phyloP scores from a whole-genome alignment of 2,113 vertebrate genomes.

The Gobiocypris rarus region DNA sequence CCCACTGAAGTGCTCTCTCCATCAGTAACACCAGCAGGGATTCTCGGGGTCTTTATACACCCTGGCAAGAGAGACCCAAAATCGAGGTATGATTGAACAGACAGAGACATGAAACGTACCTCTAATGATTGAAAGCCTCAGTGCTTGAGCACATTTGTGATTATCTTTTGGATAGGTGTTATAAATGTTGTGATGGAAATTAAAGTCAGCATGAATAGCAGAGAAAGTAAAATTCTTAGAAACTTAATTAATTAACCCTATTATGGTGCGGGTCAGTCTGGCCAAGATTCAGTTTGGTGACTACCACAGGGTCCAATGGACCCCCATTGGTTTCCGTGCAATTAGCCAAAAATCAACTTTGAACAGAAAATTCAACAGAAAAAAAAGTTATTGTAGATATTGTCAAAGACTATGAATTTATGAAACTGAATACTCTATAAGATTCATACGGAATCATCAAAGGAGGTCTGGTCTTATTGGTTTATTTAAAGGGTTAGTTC shows the following conservation, averaged over 20 bases:
- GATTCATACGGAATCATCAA: too few relatives aligned
- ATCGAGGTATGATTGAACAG: slow-evolving; percentile 8
- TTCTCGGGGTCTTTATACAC: neutral
- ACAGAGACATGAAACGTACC: neutral
- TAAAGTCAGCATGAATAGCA: neutral
- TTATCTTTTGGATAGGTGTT: neutral
- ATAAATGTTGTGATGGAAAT: neutral
- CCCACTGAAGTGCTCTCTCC: slow-evolving; percentile 23
- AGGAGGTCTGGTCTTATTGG: too few relatives aligned
- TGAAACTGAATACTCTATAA: too few relatives aligned
- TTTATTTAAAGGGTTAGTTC: too few relatives aligned
- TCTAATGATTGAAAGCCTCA: neutral
- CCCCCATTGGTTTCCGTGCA: too few relatives aligned
- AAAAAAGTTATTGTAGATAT: too few relatives aligned
- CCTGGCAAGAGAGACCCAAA: neutral
- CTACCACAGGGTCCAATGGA: too few relatives aligned
- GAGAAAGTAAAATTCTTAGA: neutral
- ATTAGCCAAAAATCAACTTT: too few relatives aligned
- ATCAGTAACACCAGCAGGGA: slow-evolving; percentile 37
- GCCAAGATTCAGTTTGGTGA: too few relatives aligned
- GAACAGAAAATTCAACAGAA: too few relatives aligned
- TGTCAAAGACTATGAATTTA: too few relatives aligned
- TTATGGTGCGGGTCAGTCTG: too few relatives aligned
- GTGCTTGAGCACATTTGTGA: neutral
- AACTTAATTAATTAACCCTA: neutral